phyloP scores from a whole-genome alignment of 2,113 vertebrate species.

The Hucho hucho region DNA sequence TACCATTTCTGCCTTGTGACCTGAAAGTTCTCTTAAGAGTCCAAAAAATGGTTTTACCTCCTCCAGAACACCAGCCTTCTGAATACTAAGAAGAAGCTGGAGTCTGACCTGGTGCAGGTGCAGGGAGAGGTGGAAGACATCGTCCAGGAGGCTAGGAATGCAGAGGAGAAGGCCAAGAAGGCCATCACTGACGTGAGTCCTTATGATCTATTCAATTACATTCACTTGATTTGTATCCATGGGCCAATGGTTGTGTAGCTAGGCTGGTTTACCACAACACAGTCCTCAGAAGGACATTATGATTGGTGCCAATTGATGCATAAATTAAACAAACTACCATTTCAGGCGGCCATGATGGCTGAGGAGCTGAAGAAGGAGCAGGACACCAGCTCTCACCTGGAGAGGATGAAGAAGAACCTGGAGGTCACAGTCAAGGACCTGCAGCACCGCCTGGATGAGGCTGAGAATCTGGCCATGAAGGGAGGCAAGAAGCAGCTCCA shows the following conservation, averaged over 20 bases:
- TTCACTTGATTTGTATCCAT: too few species aligned
- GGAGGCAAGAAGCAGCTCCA: constrained; percentile 85
- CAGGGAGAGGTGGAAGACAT: constrained; percentile 67
- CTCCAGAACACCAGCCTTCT: constrained; percentile 63
- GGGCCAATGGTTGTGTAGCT: too few species aligned
- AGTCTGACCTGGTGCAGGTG: constrained; percentile 59
- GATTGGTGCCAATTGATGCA: too few species aligned
- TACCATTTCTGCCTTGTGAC: too few species aligned
- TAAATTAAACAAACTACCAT: background rate
- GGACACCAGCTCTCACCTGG: constrained; percentile 87
- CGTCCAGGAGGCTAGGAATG: constrained; percentile 74
- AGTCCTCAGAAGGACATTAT: too few species aligned
- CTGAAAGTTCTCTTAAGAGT: too few species aligned
- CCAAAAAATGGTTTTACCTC: background rate
- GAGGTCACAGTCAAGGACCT: constrained; percentile 79
- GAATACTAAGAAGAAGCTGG: constrained; percentile 70
- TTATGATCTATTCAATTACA: too few species aligned
- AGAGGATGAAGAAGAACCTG: constrained; percentile 96
- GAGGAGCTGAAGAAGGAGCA: constrained; percentile 91
- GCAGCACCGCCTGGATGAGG: constrained; percentile 87
- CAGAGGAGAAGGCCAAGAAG: constrained; percentile 93
- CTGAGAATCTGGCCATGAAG: constrained; percentile 84
- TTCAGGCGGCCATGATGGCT: constrained; percentile 83
- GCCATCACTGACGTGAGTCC: constrained; percentile 84
- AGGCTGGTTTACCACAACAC: too few species aligned